These are phyloP conservation scores for Syndactyla subalaris DNA, from an alignment of 2,797 vertebrate genomes.

Conservation along the genomic window DNA sequence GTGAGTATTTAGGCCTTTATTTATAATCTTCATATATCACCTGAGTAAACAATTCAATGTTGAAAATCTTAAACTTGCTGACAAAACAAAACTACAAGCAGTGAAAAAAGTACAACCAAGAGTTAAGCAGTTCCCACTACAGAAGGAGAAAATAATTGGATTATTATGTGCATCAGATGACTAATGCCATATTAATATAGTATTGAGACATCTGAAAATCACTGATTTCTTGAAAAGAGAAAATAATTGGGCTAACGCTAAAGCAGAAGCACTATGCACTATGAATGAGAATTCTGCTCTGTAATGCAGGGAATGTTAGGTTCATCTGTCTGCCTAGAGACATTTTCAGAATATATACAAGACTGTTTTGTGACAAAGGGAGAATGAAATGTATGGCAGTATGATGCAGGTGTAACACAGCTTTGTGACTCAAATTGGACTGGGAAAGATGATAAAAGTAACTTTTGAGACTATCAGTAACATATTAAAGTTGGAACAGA, in stretches of 20 bases:
- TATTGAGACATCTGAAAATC: neutral
- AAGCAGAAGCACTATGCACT: neutral
- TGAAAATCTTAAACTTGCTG: conserved; percentile 3
- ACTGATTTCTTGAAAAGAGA: neutral
- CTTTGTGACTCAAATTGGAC: neutral
- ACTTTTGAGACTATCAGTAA: neutral
- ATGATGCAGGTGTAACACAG: neutral
- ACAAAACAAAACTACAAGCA: neutral
- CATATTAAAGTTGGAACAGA: neutral
- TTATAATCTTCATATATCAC: conserved; percentile 28
- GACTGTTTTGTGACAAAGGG: neutral
- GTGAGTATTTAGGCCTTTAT: neutral
- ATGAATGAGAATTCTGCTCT: neutral
- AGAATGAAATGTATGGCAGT: neutral
- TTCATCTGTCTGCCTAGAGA: neutral
- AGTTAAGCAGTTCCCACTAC: neutral
- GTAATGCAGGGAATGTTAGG: neutral
- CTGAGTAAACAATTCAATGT: neutral
- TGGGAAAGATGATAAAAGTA: neutral
- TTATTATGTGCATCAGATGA: neutral
- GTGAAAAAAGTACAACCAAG: neutral
- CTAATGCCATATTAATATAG: neutral
- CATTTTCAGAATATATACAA: neutral
- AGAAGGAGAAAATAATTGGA: neutral
- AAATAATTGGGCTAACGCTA: neutral